Percentiles rank a stretch among this genome's conserved stretches.
These are phyloP conservation scores for Gymnoscelis rufifasciata DNA, from an alignment of 2,888 invertebrate species.

Conservation along the genomic window DNA sequence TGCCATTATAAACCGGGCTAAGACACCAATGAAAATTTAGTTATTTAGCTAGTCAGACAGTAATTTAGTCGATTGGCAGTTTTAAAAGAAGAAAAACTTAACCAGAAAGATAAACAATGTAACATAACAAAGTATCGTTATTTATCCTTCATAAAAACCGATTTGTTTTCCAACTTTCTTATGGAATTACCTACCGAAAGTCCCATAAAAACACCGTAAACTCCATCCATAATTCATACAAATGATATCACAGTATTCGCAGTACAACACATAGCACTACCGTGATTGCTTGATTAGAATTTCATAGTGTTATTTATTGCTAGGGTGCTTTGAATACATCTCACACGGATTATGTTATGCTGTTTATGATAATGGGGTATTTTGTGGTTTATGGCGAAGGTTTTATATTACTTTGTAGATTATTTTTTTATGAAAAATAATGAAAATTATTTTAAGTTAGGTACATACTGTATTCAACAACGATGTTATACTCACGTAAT, in stretches of 20 bases:
- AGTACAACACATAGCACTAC: slow-evolving; percentile 20
- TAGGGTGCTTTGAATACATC: slow-evolving; percentile 7
- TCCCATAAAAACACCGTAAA: slow-evolving; percentile 27
- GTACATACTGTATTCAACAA: too few relatives aligned
- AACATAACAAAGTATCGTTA: neutral
- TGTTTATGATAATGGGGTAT: neutral
- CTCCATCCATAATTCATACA: slow-evolving; percentile 15
- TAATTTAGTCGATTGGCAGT: too few relatives aligned
- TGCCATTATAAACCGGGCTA: too few relatives aligned
- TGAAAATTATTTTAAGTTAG: too few relatives aligned
- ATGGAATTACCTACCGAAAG: slow-evolving; percentile 4
- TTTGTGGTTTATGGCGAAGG: neutral
- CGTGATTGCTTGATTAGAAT: slow-evolving; percentile 20
- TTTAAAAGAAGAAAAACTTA: too few relatives aligned
- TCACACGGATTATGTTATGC: neutral
- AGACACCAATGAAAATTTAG: too few relatives aligned
- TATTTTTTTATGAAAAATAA: too few relatives aligned
- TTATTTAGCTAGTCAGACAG: too few relatives aligned
- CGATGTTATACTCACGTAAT: too few relatives aligned
- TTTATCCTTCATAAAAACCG: neutral
- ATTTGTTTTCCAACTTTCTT: slow-evolving; percentile 10
- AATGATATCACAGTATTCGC: too few relatives aligned
- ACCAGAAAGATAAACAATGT: neutral
- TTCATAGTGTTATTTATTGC: slow-evolving; percentile 17
- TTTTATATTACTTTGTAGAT: too few relatives aligned